phyloP scores from a whole-genome alignment of 2,888 invertebrate species.

The Calliphora vomitoria region DNA sequence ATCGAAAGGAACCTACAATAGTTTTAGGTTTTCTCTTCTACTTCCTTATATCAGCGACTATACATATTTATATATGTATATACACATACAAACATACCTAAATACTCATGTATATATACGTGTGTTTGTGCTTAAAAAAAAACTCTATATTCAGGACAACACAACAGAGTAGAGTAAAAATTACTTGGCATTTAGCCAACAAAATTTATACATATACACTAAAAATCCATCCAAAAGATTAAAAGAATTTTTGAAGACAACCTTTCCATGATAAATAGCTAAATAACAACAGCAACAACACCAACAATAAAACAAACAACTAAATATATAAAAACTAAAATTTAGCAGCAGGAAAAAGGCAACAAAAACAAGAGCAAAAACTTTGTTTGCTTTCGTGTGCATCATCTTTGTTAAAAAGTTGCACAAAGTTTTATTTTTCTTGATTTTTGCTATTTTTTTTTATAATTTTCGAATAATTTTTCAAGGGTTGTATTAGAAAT shows the following conservation, averaged over 20 bases:
- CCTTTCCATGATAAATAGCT: constrained; percentile 67
- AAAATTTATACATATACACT: constrained; percentile 68
- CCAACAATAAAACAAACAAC: constrained; percentile 32
- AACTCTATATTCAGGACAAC: constrained; percentile 68
- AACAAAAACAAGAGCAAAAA: constrained; percentile 41
- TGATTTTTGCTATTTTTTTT: constrained; percentile 46
- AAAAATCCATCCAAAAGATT: constrained; percentile 73
- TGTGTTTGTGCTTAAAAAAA: constrained; percentile 20
- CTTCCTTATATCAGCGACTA: constrained; percentile 46
- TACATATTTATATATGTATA: not conserved
- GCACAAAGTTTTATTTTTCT: constrained; percentile 55
- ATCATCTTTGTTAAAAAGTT: constrained; percentile 67
- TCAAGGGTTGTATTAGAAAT: constrained; percentile 62
- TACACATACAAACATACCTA: not conserved
- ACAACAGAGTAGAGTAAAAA: constrained; percentile 62
- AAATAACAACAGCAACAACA: constrained; percentile 40
- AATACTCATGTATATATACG: not conserved
- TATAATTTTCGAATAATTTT: constrained; percentile 55
- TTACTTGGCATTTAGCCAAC: constrained; percentile 75
- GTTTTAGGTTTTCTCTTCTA: constrained; percentile 35
- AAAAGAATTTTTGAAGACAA: constrained; percentile 74
- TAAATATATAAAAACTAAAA: constrained; percentile 47
- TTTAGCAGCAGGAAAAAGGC: constrained; percentile 46
- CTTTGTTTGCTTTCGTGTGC: constrained; percentile 68
- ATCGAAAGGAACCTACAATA: constrained; percentile 44